Base-by-base conservation (phyloP, 2,113 vertebrate genomes). In the Protobothrops flavoviridis region DNA sequence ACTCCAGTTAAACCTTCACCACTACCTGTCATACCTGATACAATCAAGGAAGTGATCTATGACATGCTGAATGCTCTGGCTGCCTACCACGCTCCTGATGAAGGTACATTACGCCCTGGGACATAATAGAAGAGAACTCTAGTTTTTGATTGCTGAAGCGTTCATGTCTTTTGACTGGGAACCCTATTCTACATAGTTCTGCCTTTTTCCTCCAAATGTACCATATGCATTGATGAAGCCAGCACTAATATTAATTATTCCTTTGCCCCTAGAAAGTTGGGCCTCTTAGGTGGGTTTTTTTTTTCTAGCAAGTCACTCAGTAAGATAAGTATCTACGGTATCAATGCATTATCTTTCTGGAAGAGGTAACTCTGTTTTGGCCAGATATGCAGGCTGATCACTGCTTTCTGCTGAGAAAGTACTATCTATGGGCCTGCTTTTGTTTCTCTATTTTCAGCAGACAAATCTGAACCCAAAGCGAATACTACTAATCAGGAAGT, bases 11-110 rank as follows among this genome's bases (percentile, higher is more conserved):
- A 99, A 95, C 98, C 99, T n/a, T 99, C 98, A 1, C 97, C 99
- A 10, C 96, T 99, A 91, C 99, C 99, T 1, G 87, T 98, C 85
- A 99, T 99, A 92, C 98, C 99, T 39, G 99, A 99, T 52, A 98
- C 99, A 24, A 99, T 99, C 96, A 99, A 98, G 95, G 99, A 99
- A 91, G 99, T 99, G 92, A 98, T 99, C 92, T 99, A 99, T 45
- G 99, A 99, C 97, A 99, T 99, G 99, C 98, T 99, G 74, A 99
- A 99, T 94, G 99, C 99, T 59, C 97, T 99, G 96, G 98, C 99
- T 90, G 99, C 99, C 59, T 99, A 99, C 95, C 98, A 99, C 90
- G 99, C 99, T n/a, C 98, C 99, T 85, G 99, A 99, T 93, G 99
- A 99, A 97, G 98, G 99, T 99, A 98, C 95, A 95, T 87, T 55